Conservation (phyloP, 2,888 invertebrate species). For the Itoplectis maculator region DNA sequence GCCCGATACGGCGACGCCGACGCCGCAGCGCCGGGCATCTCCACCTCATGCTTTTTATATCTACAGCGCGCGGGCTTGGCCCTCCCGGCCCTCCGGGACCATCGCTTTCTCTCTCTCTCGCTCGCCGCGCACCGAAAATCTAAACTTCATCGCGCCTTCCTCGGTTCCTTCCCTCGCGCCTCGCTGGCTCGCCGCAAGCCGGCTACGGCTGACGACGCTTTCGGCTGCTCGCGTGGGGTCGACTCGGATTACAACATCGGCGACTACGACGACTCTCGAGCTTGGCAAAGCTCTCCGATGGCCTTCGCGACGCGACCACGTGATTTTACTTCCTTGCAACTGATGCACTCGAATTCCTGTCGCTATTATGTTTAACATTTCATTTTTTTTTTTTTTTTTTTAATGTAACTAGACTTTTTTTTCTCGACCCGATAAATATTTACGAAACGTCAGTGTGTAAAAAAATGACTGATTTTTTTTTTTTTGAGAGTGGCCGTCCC, state of each 20-base stretch:
- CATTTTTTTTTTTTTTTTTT: too few relatives aligned
- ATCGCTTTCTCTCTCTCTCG: neutral
- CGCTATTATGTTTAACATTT: too few relatives aligned
- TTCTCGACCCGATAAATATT: too few relatives aligned
- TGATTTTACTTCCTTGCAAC: neutral
- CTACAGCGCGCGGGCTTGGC: constrained; percentile 57
- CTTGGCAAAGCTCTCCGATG: constrained; percentile 15
- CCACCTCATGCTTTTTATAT: constrained; percentile 76
- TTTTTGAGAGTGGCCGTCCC: too few relatives aligned
- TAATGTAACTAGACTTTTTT: too few relatives aligned
- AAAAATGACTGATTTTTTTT: too few relatives aligned
- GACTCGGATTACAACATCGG: constrained; percentile 25
- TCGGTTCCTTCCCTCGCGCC: constrained; percentile 55
- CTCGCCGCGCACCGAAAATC: constrained; percentile 34
- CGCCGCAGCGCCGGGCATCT: constrained; percentile 73
- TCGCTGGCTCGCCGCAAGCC: neutral
- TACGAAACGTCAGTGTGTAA: too few relatives aligned
- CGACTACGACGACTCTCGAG: neutral
- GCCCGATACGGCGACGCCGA: constrained; percentile 80
- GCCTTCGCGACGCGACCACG: constrained; percentile 4
- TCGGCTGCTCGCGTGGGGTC: neutral
- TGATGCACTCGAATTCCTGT: neutral
- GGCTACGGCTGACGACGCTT: constrained; percentile 3
- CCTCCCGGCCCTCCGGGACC: constrained; percentile 16
- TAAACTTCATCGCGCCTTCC: constrained; percentile 63